phyloP scores from a whole-genome alignment of 2,113 vertebrate species.

The Proterorhinus semilunaris region DNA sequence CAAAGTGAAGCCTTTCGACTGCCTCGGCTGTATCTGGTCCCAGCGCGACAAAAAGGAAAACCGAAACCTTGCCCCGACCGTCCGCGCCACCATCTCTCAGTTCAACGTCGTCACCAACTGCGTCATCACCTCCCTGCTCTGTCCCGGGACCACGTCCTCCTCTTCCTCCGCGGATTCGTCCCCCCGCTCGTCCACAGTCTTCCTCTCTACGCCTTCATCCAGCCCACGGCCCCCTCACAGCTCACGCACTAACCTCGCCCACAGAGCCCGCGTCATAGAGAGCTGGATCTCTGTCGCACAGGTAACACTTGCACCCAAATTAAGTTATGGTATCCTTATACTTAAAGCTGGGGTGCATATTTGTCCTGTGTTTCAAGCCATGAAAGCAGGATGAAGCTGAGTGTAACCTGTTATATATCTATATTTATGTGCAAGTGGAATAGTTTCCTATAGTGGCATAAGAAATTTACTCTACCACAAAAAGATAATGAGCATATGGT shows the following conservation, averaged over 20 bases:
- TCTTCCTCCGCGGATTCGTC: conserved; percentile 51
- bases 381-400: too few relatives aligned
- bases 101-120: conserved; percentile 85
- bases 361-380: not conserved
- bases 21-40: conserved; percentile 89
- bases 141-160: conserved; percentile 31
- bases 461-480: too few relatives aligned
- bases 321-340: not conserved
- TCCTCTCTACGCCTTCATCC: conserved; percentile 20
- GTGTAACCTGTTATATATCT: too few relatives aligned
- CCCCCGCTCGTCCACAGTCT: not conserved
- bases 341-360: not conserved
- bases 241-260: conserved; percentile 49
- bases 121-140: conserved; percentile 85
- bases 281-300: conserved; percentile 85
- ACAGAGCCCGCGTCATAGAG: conserved; percentile 80
- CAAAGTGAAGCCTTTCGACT: conserved; percentile 80
- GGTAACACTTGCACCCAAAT: conserved; percentile 56
- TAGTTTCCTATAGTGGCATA: too few relatives aligned
- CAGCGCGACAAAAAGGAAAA: conserved; percentile 87
- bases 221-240: conserved; percentile 48
- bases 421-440: too few relatives aligned
- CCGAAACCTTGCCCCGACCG: conserved; percentile 71
- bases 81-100: conserved; percentile 88
- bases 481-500: too few relatives aligned